Conservation (phyloP, 2,888 invertebrate genomes). For the Zhuqinia jingwanae region DNA sequence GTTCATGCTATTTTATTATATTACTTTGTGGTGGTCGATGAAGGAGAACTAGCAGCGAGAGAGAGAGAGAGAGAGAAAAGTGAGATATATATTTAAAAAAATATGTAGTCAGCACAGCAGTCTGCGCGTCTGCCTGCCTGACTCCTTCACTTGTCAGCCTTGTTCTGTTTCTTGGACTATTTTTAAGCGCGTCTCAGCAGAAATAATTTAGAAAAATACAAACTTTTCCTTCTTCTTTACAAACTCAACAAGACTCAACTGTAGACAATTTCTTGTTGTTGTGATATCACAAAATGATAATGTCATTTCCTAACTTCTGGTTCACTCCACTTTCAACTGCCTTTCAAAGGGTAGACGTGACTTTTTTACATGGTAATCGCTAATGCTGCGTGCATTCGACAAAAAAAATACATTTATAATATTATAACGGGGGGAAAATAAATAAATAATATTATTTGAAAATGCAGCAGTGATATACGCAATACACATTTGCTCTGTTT, state of each 20-base stretch:
- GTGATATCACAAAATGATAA: constrained; percentile 52
- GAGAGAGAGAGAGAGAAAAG: not conserved
- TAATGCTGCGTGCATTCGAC: not conserved
- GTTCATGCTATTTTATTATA: constrained; percentile 30
- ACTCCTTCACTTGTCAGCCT: constrained; percentile 40
- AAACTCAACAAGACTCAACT: not conserved
- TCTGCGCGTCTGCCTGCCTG: constrained; percentile 49
- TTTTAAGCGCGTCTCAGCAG: constrained; percentile 41
- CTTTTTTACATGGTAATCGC: too few species aligned
- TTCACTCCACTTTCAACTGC: constrained; percentile 39
- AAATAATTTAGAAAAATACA: constrained; percentile 35
- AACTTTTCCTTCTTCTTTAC: constrained; percentile 3
- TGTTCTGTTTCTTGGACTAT: constrained; percentile 60
- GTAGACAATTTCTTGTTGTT: not conserved
- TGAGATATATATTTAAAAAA: constrained; percentile 34
- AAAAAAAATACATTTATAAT: not conserved
- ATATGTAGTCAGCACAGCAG: constrained; percentile 53
- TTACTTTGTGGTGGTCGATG: constrained; percentile 1
- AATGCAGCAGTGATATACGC: too few species aligned
- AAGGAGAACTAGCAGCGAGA: not conserved
- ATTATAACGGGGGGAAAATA: not conserved
- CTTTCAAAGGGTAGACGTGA: not conserved
- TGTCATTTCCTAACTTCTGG: constrained; percentile 52
- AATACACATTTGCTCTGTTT: too few species aligned
- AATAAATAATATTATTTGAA: not conserved